These are phyloP conservation scores for Romanogobio albipinnatus DNA, from an alignment of 2,113 vertebrate species.

Conservation along the genomic window DNA sequence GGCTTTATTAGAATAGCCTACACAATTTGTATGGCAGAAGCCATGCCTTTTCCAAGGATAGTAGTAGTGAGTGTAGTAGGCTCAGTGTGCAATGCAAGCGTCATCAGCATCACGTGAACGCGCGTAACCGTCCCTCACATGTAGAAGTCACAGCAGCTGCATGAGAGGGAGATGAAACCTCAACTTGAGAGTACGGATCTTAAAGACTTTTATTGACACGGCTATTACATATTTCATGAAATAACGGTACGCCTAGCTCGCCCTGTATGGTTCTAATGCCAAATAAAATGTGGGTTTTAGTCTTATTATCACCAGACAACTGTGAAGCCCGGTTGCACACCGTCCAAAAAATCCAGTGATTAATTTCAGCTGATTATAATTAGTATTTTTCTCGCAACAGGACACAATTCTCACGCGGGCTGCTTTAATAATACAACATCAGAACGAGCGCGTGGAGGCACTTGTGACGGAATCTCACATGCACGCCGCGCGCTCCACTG, in stretches of 20 bases:
- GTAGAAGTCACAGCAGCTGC: conserved; percentile 54
- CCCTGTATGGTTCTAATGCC: neutral
- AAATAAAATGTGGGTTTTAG: neutral
- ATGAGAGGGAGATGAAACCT: conserved; percentile 14
- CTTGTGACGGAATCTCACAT: conserved; percentile 38
- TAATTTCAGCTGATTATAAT: conserved; percentile 29
- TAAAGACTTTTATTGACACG: neutral
- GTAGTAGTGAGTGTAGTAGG: conserved; percentile 3
- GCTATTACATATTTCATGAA: neutral
- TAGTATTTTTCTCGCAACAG: neutral
- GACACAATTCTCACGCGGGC: conserved; percentile 26
- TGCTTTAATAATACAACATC: conserved; percentile 31
- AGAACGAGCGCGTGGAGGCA: conserved; percentile 27
- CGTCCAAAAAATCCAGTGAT: neutral
- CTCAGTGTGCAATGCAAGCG: neutral
- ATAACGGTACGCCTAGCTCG: neutral
- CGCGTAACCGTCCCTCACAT: conserved; percentile 51
- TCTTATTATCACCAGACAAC: neutral
- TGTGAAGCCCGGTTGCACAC: neutral
- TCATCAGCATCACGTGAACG: conserved; percentile 58
- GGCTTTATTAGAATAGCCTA: neutral
- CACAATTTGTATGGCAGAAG: neutral
- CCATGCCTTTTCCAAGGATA: conserved; percentile 11
- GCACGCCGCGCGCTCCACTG: conserved; percentile 17
- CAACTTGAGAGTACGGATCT: conserved; percentile 21